These are phyloP conservation scores for Osmoderma eremita DNA, from an alignment of 2,888 invertebrate genomes.

Conservation along the genomic window DNA sequence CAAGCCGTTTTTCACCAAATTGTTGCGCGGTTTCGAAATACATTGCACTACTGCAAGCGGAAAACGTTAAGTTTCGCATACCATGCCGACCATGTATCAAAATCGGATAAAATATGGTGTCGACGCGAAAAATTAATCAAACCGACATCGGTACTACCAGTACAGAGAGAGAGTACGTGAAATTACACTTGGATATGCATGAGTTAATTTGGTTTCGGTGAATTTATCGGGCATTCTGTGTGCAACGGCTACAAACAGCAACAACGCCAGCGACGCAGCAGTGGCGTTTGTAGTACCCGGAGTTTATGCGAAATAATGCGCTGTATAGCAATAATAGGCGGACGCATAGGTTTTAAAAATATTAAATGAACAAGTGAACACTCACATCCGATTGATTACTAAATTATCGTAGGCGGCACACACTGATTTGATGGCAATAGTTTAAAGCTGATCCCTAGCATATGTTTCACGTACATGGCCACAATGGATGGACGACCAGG, in stretches of 20 bases:
- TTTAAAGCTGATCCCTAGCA: constrained; percentile 47
- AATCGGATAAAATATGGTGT: constrained; percentile 31
- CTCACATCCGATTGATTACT: constrained; percentile 46
- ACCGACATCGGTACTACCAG: constrained; percentile 36
- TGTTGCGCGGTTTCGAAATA: too few relatives aligned
- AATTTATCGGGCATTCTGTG: constrained; percentile 41
- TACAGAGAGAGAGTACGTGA: constrained; percentile 32
- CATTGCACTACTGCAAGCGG: not conserved
- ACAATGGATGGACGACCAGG: constrained; percentile 16
- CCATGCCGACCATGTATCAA: constrained; percentile 22
- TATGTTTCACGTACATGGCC: constrained; percentile 16
- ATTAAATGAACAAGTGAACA: constrained; percentile 41
- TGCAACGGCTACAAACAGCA: constrained; percentile 31
- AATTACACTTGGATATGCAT: constrained; percentile 44
- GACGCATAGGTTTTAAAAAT: constrained; percentile 37
- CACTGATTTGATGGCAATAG: constrained; percentile 50
- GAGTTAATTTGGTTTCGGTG: constrained; percentile 44
- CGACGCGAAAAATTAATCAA: constrained; percentile 40
- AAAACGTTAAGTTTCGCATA: constrained; percentile 14
- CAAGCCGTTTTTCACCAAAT: too few relatives aligned
- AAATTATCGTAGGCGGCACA: constrained; percentile 43
- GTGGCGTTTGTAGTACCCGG: not conserved
- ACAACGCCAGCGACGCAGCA: constrained; percentile 3
- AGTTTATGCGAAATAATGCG: constrained; percentile 14
- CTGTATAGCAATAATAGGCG: constrained; percentile 26